Evolutionary conservation across 2,113 vertebrate genomes (phyloP).

Genomic region (Hippolais icterina): DNA sequence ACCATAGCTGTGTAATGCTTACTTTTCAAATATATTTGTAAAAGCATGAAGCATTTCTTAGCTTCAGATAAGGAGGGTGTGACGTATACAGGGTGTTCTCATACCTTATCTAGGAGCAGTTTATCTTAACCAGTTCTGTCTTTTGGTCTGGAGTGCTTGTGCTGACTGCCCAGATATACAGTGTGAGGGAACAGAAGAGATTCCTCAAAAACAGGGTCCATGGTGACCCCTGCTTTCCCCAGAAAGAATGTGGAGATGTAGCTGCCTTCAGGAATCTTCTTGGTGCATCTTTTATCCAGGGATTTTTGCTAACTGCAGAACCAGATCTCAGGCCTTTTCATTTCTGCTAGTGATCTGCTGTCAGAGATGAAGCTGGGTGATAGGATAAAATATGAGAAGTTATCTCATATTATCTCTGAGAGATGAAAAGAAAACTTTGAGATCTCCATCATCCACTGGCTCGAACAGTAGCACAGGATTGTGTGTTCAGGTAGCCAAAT

Average conservation of each 20-base stretch:
- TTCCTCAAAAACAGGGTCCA: background rate
- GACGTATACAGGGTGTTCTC: background rate
- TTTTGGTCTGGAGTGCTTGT: background rate
- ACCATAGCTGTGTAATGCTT: background rate
- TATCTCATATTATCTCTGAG: background rate
- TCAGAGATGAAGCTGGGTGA: background rate
- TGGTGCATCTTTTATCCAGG: background rate
- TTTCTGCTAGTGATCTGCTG: background rate
- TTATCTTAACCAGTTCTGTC: background rate
- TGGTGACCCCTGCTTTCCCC: background rate
- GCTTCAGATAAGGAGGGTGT: constrained; percentile 39
- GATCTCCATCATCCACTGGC: constrained; percentile 1
- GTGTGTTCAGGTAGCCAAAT: background rate
- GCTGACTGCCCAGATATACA: background rate
- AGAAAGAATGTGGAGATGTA: background rate
- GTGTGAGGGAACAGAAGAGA: background rate
- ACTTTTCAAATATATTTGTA: constrained; percentile 15
- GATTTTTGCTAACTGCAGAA: background rate
- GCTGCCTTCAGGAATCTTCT: background rate
- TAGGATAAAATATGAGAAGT: background rate
- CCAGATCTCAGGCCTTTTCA: background rate
- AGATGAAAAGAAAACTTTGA: constrained; percentile 52
- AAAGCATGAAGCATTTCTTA: background rate
- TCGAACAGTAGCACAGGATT: background rate
- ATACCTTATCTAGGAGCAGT: background rate